These are phyloP conservation scores for Morone chrysops DNA, from an alignment of 2,113 vertebrate species.

Conservation along the genomic window DNA sequence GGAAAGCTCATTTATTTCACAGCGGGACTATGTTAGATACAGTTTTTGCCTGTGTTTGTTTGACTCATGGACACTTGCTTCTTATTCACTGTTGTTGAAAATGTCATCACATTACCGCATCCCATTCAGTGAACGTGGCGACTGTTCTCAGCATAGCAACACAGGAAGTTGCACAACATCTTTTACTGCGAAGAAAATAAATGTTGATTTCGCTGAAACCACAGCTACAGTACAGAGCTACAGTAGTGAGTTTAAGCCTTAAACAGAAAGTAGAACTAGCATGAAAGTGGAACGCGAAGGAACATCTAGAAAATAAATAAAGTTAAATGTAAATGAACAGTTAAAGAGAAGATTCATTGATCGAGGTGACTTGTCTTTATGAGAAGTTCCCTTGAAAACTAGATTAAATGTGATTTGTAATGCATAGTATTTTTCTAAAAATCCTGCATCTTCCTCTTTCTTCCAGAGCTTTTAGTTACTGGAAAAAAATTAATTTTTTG, in stretches of 20 bases:
- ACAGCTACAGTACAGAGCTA: slow-evolving; percentile 8
- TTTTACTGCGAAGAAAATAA: not conserved
- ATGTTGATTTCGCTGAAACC: slow-evolving; percentile 35
- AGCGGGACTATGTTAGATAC: not conserved
- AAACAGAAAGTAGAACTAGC: not conserved
- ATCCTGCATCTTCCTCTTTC: too few species aligned
- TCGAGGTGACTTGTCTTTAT: not conserved
- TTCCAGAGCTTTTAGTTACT: not conserved
- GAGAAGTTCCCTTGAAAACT: not conserved
- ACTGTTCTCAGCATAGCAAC: not conserved
- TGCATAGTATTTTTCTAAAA: not conserved
- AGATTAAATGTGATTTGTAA: not conserved
- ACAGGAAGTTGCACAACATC: slow-evolving; percentile 53
- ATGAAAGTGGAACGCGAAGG: not conserved
- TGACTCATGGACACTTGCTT: not conserved
- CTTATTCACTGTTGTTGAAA: not conserved
- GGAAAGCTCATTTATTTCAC: not conserved
- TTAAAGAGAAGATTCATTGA: not conserved
- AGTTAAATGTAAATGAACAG: not conserved
- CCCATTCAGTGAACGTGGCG: not conserved
- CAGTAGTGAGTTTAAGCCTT: not conserved
- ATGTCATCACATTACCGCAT: not conserved
- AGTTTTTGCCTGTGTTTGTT: not conserved
- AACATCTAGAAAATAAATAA: not conserved
- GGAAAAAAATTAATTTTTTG: not conserved